Conservation (phyloP, 2,888 invertebrate genomes). For the Gymnosoma rotundatum region DNA sequence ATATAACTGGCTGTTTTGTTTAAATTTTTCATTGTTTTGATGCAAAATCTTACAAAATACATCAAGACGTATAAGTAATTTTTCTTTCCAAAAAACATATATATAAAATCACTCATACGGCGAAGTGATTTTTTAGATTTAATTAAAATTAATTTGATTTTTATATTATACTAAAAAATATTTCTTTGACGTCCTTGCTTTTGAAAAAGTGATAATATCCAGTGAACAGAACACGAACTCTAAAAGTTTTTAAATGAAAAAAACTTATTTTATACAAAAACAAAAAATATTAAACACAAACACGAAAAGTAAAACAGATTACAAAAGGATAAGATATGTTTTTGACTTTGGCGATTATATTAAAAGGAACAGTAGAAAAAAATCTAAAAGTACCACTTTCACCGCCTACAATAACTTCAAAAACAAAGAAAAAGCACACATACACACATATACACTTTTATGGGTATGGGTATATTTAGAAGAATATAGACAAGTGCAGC, state of each 20-base stretch:
- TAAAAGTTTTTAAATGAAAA: constrained; percentile 28
- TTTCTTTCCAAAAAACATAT: neutral
- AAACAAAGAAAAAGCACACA: constrained; percentile 23
- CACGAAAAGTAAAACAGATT: constrained; percentile 13
- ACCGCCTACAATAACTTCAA: constrained; percentile 51
- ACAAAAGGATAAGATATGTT: constrained; percentile 19
- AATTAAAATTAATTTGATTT: neutral
- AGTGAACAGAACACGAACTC: neutral
- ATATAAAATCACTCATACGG: constrained; percentile 10
- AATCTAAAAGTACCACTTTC: constrained; percentile 29
- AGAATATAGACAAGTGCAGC: constrained; percentile 31
- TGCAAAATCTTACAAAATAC: neutral
- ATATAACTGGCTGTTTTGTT: no score
- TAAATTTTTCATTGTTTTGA: no score
- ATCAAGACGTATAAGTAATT: neutral
- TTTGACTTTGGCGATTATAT: constrained; percentile 50
- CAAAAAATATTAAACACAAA: constrained; percentile 5
- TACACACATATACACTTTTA: neutral
- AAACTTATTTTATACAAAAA: constrained; percentile 10
- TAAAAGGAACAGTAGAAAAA: constrained; percentile 13
- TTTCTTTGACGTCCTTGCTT: constrained; percentile 1
- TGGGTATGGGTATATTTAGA: neutral
- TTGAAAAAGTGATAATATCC: neutral
- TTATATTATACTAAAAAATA: neutral
- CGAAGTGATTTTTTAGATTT: neutral